Base-by-base conservation (phyloP, 2,113 vertebrate species). In the Corydoras sp. region DNA sequence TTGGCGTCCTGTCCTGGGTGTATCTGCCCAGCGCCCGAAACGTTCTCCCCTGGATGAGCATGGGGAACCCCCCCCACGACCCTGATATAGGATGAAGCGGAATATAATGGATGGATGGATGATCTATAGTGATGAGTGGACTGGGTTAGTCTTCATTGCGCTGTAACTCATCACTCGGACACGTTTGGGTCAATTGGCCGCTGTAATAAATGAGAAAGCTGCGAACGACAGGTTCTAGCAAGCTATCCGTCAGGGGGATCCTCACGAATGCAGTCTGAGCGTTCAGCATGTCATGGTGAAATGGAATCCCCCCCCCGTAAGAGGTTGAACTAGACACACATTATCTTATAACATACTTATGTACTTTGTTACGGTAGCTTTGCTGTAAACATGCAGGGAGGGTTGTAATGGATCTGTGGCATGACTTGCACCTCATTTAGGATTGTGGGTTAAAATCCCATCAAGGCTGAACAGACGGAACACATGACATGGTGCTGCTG, bases 91-190 rank as follows among this genome's bases (percentile, higher is more conserved):
- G 18, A 24, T 24, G 18, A 24, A 24, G 18, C 18, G 18, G 18
- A 24, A 24, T 1, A 24, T 24, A 24, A 24, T 24, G 18, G 18
- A 24, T 24, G 18, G 18, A 24, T 24, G 18, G 18, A 35, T 77
- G 61, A 73, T 61, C 10, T 54, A 50, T 50, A 73, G 59, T 72
- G 76, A 56, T 50, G 12, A 10, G 9, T 30, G 30, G 18, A 32
- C 5, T 67, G 48, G 73, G 74, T 76, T 15, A 58, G 82, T 82
- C 80, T 83, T 51, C 84, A 83, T 82, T 78, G 76, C 54, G 24
- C 65, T 79, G 79, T 82, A 85, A 82, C 84, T 88, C 81, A 83
- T 75, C 1, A 72, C 73, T 72, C 67, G 82, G 83, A 81, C 75
- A 66, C 80, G 81, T 83, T 70, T 71, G 79, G 72, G 75, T 79